Conservation (phyloP, 2,797 vertebrate genomes). For the Cottoperca gobio region DNA sequence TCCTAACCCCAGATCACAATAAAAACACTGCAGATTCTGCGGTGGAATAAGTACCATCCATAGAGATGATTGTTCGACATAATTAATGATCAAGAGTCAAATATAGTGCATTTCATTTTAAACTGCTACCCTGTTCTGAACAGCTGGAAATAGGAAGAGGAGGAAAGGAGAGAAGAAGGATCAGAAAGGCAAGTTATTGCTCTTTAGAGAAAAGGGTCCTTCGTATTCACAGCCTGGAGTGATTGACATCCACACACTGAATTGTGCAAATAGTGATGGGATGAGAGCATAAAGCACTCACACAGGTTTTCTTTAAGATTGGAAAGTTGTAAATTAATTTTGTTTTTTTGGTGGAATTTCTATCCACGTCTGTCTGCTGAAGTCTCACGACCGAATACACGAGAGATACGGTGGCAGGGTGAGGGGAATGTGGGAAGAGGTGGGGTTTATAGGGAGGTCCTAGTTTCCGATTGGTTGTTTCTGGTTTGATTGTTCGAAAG, state of each 20-base stretch:
- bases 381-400: conserved; percentile 42
- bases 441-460: conserved; percentile 68
- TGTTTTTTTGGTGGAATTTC: conserved; percentile 14
- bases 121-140: conserved; percentile 70
- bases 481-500: conserved; percentile 84
- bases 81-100: conserved; percentile 28
- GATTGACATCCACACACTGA: conserved; percentile 66
- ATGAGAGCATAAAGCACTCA: conserved; percentile 44
- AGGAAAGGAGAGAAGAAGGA: conserved; percentile 47
- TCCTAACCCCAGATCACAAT: conserved; percentile 50
- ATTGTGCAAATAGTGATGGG: conserved; percentile 80
- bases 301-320: conserved; percentile 32
- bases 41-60: conserved; percentile 36
- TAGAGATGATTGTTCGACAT: conserved; percentile 42
- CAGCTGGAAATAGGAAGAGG: conserved; percentile 35
- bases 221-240: conserved; percentile 72
- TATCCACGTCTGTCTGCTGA: conserved; percentile 26
- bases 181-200: conserved; percentile 81
- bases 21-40: conserved; percentile 45
- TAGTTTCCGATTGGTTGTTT: conserved; percentile 71
- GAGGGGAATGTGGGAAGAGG: conserved; percentile 43
- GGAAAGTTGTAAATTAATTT: conserved; percentile 31
- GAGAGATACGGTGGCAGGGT: conserved; percentile 31
- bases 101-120: conserved; percentile 76
- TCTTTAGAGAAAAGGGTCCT: conserved; percentile 76